Evolutionary conservation across 2,888 invertebrate genomes (phyloP).

Genomic region (Ectropis crepuscularia): DNA sequence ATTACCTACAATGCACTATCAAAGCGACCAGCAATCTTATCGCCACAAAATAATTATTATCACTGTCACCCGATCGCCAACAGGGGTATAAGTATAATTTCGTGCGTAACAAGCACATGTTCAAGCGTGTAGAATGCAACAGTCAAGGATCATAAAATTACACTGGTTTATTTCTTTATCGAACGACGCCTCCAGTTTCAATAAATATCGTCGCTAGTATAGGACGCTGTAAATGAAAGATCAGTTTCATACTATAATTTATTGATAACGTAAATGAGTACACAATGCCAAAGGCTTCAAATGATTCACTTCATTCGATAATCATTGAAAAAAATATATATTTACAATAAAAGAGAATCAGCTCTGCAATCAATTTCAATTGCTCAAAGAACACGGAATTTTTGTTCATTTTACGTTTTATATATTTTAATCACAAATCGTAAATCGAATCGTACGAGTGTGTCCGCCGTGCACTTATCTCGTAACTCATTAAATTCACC

Average conservation of each 20-base stretch:
- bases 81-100: slow-evolving; percentile 27
- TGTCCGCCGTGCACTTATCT: slow-evolving; percentile 81
- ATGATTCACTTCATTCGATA: slow-evolving; percentile 83
- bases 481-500: slow-evolving; percentile 52
- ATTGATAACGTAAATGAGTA: slow-evolving; percentile 86
- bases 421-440: slow-evolving; percentile 76
- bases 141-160: slow-evolving; percentile 22
- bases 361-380: slow-evolving; percentile 75
- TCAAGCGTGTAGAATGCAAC: slow-evolving; percentile 29
- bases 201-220: background rate
- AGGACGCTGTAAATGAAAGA: slow-evolving; percentile 52
- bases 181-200: background rate
- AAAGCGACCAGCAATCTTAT: slow-evolving; percentile 78
- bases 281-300: slow-evolving; percentile 84
- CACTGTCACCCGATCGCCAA: slow-evolving; percentile 66
- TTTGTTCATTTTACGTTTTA: slow-evolving; percentile 56
- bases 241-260: slow-evolving; percentile 80
- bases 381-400: slow-evolving; percentile 69
- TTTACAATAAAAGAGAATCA: slow-evolving; percentile 82
- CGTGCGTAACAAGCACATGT: slow-evolving; percentile 14
- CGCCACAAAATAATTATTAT: slow-evolving; percentile 67
- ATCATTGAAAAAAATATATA: slow-evolving; percentile 79
- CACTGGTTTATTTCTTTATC: slow-evolving; percentile 8
- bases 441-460: slow-evolving; percentile 79
- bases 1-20: slow-evolving; percentile 75